phyloP scores from a whole-genome alignment of 2,113 vertebrate genomes.

The Catharus bicknelli region DNA sequence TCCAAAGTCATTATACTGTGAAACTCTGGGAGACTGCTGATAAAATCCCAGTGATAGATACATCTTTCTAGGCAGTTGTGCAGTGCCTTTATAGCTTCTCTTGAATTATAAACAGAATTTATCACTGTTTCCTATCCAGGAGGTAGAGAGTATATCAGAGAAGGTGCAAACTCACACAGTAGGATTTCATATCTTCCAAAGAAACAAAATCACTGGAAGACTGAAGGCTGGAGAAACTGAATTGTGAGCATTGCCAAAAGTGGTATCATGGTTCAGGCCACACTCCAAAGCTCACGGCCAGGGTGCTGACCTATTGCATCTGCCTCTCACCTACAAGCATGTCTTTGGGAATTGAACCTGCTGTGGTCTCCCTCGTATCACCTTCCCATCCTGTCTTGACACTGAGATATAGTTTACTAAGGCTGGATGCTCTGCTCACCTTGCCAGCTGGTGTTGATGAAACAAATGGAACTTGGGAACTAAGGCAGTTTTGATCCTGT shows the following conservation, averaged over 20 bases:
- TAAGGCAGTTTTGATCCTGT: background rate
- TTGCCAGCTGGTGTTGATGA: background rate
- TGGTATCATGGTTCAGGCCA: background rate
- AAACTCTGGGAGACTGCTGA: background rate
- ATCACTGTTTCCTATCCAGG: background rate
- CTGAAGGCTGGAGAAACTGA: background rate
- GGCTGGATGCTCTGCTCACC: background rate
- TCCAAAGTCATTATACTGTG: background rate
- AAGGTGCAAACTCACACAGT: background rate
- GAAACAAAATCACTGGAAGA: background rate
- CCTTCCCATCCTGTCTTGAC: background rate
- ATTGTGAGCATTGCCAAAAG: background rate
- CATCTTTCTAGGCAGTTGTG: background rate
- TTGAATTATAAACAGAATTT: background rate
- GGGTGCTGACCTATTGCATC: background rate
- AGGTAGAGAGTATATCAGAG: background rate
- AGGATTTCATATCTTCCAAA: background rate
- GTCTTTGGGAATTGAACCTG: background rate
- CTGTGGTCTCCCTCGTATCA: background rate
- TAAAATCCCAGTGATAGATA: background rate
- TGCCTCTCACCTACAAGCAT: fast-evolving
- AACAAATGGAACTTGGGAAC: background rate
- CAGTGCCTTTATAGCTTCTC: background rate
- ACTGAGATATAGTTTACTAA: background rate
- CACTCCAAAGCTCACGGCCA: background rate